Evolutionary conservation across 2,113 vertebrate genomes (phyloP), one percentile per base, ranked within the genome.

Genomic region (Melierax canorus): DNA sequence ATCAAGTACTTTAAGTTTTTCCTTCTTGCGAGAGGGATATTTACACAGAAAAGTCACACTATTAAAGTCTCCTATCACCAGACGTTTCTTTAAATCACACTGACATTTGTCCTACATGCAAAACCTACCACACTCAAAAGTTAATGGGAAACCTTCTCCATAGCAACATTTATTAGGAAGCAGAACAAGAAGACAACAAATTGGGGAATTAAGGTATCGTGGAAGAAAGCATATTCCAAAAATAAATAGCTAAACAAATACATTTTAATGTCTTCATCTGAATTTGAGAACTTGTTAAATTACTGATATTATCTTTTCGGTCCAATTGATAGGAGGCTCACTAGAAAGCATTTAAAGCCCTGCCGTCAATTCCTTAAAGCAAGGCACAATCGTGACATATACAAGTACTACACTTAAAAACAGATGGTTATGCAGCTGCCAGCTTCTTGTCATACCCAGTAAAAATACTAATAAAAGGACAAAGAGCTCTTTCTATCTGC

Each of bases 401-500:
- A 76, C 1, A 13, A 89, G 86, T 2, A 12, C 63, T 15, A 10
- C 58, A 51, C 92, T 85, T n/a, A 20, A 76, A 92, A 72, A 19
- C 91, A 97, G 95, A 92, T 55, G 87, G 89, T 46, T 68, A 15
- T 21, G 6, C 81, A 94, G 91, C 94, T 90, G 90, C 87, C 84
- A 92, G 92, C 58, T 67, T 63, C 87, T 27, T 67, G 68, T 92
- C 88, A 59, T 34, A 45, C 59, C 45, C 94, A 34, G 88, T 23
- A 72, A 95, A 92, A 69, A 90, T 34, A 85, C 78, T 22, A 60
- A 72, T 23, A 10, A 68, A 38, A 93, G 88, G 96, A 97, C 97
- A 98, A 97, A 96, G 95, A 80, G 53, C 94, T 91, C 96, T 94
- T 97, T 98, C 97, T 97, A 32, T 14, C 50, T 4, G 30, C 73